A percentile compares a stretch with the other conserved stretches of the same genome.
Conservation (phyloP, 2,797 vertebrate species). For the Pseudochirops corinnae region DNA sequence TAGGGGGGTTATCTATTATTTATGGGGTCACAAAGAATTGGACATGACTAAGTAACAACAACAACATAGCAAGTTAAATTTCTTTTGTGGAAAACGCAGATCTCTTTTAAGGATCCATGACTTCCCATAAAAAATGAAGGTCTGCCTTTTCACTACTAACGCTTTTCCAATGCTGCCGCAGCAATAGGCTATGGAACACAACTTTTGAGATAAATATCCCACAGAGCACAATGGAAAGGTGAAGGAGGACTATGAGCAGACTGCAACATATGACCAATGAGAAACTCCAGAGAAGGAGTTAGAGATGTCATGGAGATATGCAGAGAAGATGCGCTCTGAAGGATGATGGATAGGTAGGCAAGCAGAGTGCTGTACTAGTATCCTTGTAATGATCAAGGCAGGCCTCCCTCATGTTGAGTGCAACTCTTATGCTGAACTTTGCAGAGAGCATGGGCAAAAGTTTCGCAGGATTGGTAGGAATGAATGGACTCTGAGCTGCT, state of each 20-base stretch:
- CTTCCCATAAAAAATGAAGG: background rate
- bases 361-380: background rate
- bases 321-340: background rate
- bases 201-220: background rate
- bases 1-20: background rate
- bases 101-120: background rate
- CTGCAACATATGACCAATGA: background rate
- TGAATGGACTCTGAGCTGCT: background rate
- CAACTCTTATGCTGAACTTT: background rate
- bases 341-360: background rate
- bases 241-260: background rate
- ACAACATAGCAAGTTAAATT: background rate
- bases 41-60: background rate
- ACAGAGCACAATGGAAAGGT: background rate
- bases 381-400: background rate
- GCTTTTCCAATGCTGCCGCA: background rate
- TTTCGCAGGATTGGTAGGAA: background rate
- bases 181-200: background rate
- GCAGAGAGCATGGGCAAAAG: background rate
- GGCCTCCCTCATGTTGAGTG: background rate
- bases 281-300: background rate
- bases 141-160: background rate
- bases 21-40: background rate
- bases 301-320: background rate
- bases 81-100: background rate